Base-by-base conservation (phyloP, 1,140 invertebrate genomes). In the Halesus radiatus region DNA sequence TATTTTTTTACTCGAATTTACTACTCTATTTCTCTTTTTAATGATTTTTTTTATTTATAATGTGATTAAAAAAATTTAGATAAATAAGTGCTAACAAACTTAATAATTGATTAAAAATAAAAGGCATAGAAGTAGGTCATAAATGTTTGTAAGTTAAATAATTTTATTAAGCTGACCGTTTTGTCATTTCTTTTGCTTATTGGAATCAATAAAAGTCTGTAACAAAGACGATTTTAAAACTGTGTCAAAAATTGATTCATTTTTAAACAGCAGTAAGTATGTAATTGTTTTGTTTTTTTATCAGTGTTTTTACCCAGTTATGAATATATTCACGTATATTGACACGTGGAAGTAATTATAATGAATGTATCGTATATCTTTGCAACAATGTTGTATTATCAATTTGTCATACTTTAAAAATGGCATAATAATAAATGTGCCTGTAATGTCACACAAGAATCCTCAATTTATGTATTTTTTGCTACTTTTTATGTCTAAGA, bases 31-130 rank as follows among this genome's bases (percentile, higher is more conserved):
- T 74, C 7, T n/a, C n/a, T 54, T 18, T 56, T 54, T n/a, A 56
- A 32, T 56, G 54, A 74, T 29, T 2, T 23, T 29, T 74, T 54
- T 54, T 74, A 74, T 74, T 74, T 74, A 74, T 74, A 74, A 74
- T 54, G 50, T 74, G 70, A 74, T 74, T 74, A 52, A 8, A 50
- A 72, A 18, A 52, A 10, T 70, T 52, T 72, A 72, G 62, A 10
- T 60, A 8, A 13, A 60, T 66, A 66, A 66, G 62, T 29, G 62
- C 62, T 66, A 66, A 66, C 62, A 66, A 66, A 45, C 37, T 45
- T 45, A 45, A 45, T 66, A 29, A 66, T 26, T 16, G 22, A 66
- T 66, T 66, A 26, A 66, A 26, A 7, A 22, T 60, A 22, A 60
- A 60, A 4, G 56, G 37, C 37, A 45, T 45, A 13, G 10, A 45